Percentiles rank a stretch among this genome's conserved stretches.
These are phyloP conservation scores for human (Homo sapiens) DNA, from an alignment of 2,113 vertebrate species.

Conservation along the genomic window GRCh38 chr6:168837501-168838000, in stretches of 20 bases:
- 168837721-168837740: too few species aligned
- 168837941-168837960: accelerated
- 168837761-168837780: accelerated
- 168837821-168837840: accelerated
- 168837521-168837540: too few species aligned
- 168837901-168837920: accelerated
- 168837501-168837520: too few species aligned
- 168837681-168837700: neutral
- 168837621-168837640: neutral
- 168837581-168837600: neutral
- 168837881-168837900: accelerated
- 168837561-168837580: accelerated
- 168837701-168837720: neutral
- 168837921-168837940: neutral
- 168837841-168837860: accelerated
- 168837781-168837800: accelerated
- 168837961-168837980: accelerated
- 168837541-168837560: neutral
- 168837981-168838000: neutral
- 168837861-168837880: accelerated
- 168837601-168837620: neutral
- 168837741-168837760: accelerated
- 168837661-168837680: accelerated
- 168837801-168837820: accelerated
- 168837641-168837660: too few species aligned